Conservation (phyloP, 2,888 invertebrate genomes). For the Amphimallon solstitiale region DNA sequence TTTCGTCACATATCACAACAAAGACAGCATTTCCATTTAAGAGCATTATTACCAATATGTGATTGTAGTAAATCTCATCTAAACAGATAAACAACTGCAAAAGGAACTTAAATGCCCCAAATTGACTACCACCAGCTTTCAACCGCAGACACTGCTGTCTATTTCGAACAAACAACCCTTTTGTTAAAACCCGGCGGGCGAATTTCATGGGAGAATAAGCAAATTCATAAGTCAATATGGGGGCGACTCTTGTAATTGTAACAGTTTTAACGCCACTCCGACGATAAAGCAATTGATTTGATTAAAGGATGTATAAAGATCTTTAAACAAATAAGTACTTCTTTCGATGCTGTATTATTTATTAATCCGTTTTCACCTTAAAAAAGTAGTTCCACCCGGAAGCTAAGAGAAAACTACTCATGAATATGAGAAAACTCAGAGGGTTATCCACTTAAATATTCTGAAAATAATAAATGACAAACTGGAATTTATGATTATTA, state of each 20-base stretch:
- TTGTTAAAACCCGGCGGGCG: constrained; percentile 4
- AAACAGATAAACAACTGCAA: constrained; percentile 3
- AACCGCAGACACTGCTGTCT: constrained; percentile 20
- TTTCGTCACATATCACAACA: too few species aligned
- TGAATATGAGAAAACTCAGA: too few species aligned
- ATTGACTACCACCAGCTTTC: constrained; percentile 32
- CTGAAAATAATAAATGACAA: too few species aligned
- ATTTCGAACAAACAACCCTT: constrained; percentile 29
- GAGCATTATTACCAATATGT: too few species aligned
- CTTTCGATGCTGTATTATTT: too few species aligned
- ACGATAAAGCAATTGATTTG: neutral
- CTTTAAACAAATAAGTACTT: too few species aligned
- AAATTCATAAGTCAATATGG: constrained; percentile 34
- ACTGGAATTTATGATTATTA: too few species aligned
- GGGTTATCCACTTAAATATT: too few species aligned
- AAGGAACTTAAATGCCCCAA: constrained; percentile 27
- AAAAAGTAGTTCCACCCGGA: too few species aligned
- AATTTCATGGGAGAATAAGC: constrained; percentile 27
- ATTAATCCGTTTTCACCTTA: too few species aligned
- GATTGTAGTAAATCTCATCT: neutral
- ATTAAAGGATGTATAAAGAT: neutral
- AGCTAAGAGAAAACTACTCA: too few species aligned
- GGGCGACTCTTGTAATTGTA: constrained; percentile 15
- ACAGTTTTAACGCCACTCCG: constrained; percentile 1
- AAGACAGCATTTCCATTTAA: too few species aligned